Evolutionary conservation across 2,113 vertebrate genomes (phyloP).

Genomic region (Brienomyrus brachyistius): DNA sequence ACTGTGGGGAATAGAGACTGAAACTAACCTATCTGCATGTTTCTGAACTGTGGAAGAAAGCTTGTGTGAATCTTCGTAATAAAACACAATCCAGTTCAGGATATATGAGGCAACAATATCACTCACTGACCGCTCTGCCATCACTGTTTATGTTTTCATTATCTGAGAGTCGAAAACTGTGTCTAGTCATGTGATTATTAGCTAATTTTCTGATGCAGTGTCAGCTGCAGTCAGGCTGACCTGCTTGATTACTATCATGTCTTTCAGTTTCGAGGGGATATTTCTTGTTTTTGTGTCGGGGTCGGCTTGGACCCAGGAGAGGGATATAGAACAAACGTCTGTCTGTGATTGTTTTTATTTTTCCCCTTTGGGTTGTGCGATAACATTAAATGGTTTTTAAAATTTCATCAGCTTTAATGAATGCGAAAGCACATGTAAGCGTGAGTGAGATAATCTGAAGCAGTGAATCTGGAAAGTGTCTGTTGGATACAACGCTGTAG

Average conservation of each 20-base stretch:
- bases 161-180: background rate
- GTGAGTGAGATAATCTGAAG: background rate
- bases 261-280: background rate
- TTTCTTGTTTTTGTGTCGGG: background rate
- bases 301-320: background rate
- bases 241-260: background rate
- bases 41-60: background rate
- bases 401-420: background rate
- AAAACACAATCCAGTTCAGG: background rate
- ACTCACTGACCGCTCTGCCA: background rate
- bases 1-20: background rate
- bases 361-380: background rate
- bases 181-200: background rate
- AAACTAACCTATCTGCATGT: background rate
- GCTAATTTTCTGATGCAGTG: background rate
- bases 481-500: slow-evolving; percentile 40
- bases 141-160: background rate
- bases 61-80: background rate
- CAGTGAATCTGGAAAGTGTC: slow-evolving; percentile 35
- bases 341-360: background rate
- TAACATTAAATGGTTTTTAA: background rate
- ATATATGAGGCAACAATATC: background rate
- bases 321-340: background rate
- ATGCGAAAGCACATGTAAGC: background rate
- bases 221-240: background rate